A percentile compares a stretch with the other conserved stretches of the same genome.
Evolutionary conservation across 1,140 invertebrate species (phyloP).

Genomic region (Drosophila orena): DNA sequence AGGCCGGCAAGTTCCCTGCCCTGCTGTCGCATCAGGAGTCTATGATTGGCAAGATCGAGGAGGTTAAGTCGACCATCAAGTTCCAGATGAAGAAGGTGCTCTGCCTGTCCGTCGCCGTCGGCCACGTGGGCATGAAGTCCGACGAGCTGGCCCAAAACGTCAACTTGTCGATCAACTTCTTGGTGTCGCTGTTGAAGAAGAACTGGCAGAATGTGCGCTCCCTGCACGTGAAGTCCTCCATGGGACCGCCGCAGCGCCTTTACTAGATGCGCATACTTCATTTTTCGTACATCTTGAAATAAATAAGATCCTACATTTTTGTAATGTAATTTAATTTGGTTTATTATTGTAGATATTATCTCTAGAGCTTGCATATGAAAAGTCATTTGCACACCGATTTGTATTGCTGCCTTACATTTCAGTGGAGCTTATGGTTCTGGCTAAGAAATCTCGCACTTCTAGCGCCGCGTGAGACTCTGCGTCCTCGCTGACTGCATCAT

Average conservation of each 20-base stretch:
- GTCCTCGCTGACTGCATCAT: neutral
- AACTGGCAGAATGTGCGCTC: conserved; percentile 99
- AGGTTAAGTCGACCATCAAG: conserved; percentile 99
- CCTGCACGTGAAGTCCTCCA: conserved; percentile 98
- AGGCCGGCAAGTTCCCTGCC: conserved; percentile 99
- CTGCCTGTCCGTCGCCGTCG: conserved; percentile 98
- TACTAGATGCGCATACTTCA: conserved; percentile 89
- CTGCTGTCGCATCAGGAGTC: conserved; percentile 98
- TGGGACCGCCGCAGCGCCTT: conserved; percentile 98
- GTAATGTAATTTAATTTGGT: conserved; percentile 38
- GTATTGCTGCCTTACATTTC: conserved; percentile 46
- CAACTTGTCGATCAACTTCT: conserved; percentile 98
- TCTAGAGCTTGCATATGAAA: too few relatives aligned
- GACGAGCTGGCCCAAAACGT: conserved; percentile 99
- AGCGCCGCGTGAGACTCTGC: conserved; percentile 6
- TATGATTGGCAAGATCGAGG: conserved; percentile 98
- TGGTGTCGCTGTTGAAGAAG: conserved; percentile 99
- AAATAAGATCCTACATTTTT: conserved; percentile 58
- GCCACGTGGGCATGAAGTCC: conserved; percentile 97
- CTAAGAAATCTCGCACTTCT: conserved; percentile 58
- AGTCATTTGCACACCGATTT: too few relatives aligned
- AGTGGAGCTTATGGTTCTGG: conserved; percentile 72
- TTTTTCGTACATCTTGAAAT: conserved; percentile 24
- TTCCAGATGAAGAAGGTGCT: conserved; percentile 99
- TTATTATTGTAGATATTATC: neutral